Base-by-base conservation (phyloP, 2,797 vertebrate genomes). In the Aldrovandia affinis region DNA sequence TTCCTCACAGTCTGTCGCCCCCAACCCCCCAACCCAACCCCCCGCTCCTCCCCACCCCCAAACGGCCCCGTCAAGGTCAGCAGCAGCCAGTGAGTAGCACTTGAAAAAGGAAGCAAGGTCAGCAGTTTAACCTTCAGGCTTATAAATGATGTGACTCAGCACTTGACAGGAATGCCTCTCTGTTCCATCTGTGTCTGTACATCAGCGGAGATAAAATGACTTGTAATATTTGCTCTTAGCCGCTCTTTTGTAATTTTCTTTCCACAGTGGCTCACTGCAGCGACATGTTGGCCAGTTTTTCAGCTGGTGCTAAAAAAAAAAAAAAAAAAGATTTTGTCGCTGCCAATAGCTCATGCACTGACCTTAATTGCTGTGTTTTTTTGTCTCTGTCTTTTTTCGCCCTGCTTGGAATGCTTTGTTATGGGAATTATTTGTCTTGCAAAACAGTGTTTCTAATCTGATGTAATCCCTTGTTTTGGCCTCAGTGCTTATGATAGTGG, bases 101-200 rank as follows among this genome's bases (percentile, higher is more conserved):
- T 68, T 61, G 30, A 57, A 8, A 70, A 68, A 33, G 33, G 14
- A 33, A 68, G 83, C 85, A 85, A 93, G 94, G 93, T 94, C 92
- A 93, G 91, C 90, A 92, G 92, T 92, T 92, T 92, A 91, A 92
- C 93, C 93, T 89, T 85, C 86, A 88, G 12, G 89, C 85, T 93
- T 90, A 91, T 93, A 94, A 93, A 94, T 93, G 92, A 92, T 90
- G 89, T 91, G 92, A 92, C 85, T 94, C 89, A 89, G 86, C 89
- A 85, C 89, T 91, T 90, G 90, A 91, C 88, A 85, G 61, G 90
- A 91, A 89, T 90, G 86, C 84, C 89, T 90, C 90, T 91, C 87
- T 87, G 89, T 90, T 61, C 61, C 65, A 25, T 83, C 81, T 54
- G 65, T 14, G 9, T 59, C 9, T 75, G 59, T 90, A 90, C 77